phyloP scores from a whole-genome alignment of 2,113 vertebrate genomes.

The Bos taurus region DNA sequence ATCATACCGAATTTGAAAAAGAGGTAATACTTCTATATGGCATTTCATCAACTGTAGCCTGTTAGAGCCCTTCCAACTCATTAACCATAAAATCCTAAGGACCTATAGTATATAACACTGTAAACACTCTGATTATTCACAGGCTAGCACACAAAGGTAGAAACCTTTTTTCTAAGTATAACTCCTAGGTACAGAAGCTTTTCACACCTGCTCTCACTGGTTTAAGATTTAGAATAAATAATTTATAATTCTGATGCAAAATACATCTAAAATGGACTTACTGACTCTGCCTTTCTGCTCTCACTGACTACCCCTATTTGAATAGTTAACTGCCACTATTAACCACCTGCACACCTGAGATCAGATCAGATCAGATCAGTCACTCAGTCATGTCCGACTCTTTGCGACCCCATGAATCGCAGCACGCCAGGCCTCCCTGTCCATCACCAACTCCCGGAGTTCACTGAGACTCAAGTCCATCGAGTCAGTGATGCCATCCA shows the following conservation, averaged over 20 bases:
- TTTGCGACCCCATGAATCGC: too few species aligned
- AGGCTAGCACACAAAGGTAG: not conserved
- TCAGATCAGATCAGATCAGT: too few species aligned
- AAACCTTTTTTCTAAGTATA: not conserved
- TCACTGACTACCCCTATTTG: not conserved
- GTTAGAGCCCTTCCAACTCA: not conserved
- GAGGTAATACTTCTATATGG: not conserved
- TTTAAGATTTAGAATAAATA: not conserved
- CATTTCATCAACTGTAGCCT: not conserved
- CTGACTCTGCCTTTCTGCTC: not conserved
- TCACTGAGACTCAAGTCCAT: too few species aligned
- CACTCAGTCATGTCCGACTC: too few species aligned
- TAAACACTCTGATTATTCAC: not conserved
- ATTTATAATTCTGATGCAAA: not conserved
- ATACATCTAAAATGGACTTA: not conserved
- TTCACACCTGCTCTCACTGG: not conserved
- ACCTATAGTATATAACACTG: not conserved
- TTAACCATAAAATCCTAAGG: not conserved
- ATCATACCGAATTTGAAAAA: slow-evolving; percentile 26
- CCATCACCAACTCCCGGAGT: too few species aligned
- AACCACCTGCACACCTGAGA: not conserved
- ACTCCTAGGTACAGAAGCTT: not conserved
- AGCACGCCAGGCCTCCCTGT: too few species aligned
- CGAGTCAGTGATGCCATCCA: too few species aligned
- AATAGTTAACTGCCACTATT: slow-evolving; percentile 13